Conservation (phyloP, 2,888 invertebrate genomes). For the Harpagoxenus sublaevis region DNA sequence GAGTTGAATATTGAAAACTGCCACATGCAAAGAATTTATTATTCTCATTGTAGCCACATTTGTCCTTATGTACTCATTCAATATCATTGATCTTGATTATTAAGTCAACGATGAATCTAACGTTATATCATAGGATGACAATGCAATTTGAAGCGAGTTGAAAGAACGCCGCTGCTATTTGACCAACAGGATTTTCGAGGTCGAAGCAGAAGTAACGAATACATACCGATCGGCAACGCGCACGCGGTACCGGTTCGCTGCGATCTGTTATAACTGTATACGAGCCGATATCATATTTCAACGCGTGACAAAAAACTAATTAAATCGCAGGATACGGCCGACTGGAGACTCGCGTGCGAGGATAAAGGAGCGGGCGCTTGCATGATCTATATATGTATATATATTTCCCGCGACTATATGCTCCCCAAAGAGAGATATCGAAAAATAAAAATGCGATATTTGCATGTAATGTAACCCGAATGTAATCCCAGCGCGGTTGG, state of each 20-base stretch:
- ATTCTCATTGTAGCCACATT: not conserved
- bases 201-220: constrained; percentile 18
- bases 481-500: not conserved
- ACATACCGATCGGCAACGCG: constrained; percentile 50
- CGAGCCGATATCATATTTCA: constrained; percentile 57
- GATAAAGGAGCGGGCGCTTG: constrained; percentile 34
- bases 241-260: constrained; percentile 67
- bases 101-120: not conserved
- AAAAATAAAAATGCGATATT: not conserved
- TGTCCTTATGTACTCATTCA: not conserved
- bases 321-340: constrained; percentile 62
- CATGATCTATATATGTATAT: not conserved
- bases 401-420: not conserved
- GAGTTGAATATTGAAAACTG: not conserved
- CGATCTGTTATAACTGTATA: constrained; percentile 72
- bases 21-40: not conserved
- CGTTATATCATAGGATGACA: constrained; percentile 8
- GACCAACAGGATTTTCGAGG: constrained; percentile 13
- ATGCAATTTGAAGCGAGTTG: not conserved
- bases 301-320: constrained; percentile 67
- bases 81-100: not conserved
- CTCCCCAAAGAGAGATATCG: not conserved
- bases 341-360: constrained; percentile 52
- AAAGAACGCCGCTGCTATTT: not conserved
- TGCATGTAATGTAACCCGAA: not conserved